Percentiles rank a stretch among this genome's conserved stretches.
phyloP scores from a whole-genome alignment of 1,140 invertebrate species.

The Dendroctonus ponderosae region DNA sequence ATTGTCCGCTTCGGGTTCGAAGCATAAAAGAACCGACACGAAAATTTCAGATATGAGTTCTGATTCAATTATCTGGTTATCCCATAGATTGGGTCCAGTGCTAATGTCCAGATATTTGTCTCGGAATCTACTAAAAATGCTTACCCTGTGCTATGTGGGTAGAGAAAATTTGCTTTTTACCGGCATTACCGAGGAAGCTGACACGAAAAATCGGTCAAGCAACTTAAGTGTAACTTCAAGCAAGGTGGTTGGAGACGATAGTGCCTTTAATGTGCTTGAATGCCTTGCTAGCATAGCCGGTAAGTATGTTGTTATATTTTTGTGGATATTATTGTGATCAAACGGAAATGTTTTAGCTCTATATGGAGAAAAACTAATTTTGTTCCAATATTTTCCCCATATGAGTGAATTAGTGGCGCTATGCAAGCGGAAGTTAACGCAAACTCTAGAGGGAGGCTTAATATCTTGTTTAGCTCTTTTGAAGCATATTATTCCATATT shows the following conservation, averaged over 20 bases:
- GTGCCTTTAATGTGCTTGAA: constrained; percentile 80
- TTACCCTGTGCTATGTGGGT: constrained; percentile 90
- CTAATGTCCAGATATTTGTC: constrained; percentile 88
- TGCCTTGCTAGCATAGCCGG: constrained; percentile 83
- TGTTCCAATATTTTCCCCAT: constrained; percentile 92
- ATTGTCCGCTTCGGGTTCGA: constrained; percentile 32
- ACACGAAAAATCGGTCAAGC: constrained; percentile 47
- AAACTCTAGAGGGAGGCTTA: constrained; percentile 83
- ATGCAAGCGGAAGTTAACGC: constrained; percentile 74
- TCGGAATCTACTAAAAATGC: constrained; percentile 87
- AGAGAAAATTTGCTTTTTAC: constrained; percentile 69
- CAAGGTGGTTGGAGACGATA: constrained; percentile 73
- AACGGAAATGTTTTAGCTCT: constrained; percentile 59
- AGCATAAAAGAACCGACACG: constrained; percentile 50
- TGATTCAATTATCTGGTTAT: constrained; percentile 88
- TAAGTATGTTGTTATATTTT: constrained; percentile 44
- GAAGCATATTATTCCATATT: constrained; percentile 74
- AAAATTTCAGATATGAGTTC: constrained; percentile 87
- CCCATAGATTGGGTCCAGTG: constrained; percentile 89
- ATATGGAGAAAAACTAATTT: constrained; percentile 91
- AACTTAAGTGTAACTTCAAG: constrained; percentile 59
- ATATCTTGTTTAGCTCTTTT: constrained; percentile 81
- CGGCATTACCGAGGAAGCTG: constrained; percentile 48
- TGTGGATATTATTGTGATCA: background rate
- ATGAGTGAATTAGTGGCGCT: constrained; percentile 78